Conservation (phyloP, 2,888 invertebrate genomes). For the Penaeus monodon region DNA sequence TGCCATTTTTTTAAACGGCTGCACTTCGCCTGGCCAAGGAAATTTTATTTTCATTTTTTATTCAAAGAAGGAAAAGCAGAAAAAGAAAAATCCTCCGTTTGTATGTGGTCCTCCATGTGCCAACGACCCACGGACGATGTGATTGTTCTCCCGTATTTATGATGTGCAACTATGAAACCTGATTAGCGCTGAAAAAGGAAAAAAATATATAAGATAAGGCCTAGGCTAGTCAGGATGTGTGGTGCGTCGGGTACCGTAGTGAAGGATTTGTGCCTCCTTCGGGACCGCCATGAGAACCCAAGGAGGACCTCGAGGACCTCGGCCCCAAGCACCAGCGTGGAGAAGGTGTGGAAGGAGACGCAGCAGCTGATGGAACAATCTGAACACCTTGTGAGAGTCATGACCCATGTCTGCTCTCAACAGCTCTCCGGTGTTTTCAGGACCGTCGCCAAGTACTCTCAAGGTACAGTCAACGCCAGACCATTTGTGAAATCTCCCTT, state of each 20-base stretch:
- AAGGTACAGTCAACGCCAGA: constrained; percentile 15
- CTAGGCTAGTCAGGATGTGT: constrained; percentile 29
- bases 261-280: constrained; percentile 20
- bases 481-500: too few species aligned
- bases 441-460: constrained; percentile 35
- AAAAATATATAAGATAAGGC: background rate
- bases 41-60: too few species aligned
- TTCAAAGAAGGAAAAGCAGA: too few species aligned
- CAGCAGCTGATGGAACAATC: constrained; percentile 58
- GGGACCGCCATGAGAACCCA: background rate
- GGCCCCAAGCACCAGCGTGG: constrained; percentile 32
- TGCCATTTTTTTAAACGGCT: constrained; percentile 5
- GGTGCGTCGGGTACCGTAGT: constrained; percentile 27
- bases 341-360: constrained; percentile 51
- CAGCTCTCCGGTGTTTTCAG: constrained; percentile 36
- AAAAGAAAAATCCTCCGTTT: constrained; percentile 25
- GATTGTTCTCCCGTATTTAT: constrained; percentile 6
- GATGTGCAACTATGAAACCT: constrained; percentile 46
- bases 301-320: background rate
- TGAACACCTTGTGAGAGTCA: constrained; percentile 49
- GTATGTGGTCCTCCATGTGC: constrained; percentile 5
- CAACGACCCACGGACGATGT: constrained; percentile 26
- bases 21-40: background rate
- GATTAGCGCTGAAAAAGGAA: constrained; percentile 17
- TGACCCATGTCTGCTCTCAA: constrained; percentile 56